Evolutionary conservation across 2,113 vertebrate genomes (phyloP).

Genomic region (Empidonax alnorum): DNA sequence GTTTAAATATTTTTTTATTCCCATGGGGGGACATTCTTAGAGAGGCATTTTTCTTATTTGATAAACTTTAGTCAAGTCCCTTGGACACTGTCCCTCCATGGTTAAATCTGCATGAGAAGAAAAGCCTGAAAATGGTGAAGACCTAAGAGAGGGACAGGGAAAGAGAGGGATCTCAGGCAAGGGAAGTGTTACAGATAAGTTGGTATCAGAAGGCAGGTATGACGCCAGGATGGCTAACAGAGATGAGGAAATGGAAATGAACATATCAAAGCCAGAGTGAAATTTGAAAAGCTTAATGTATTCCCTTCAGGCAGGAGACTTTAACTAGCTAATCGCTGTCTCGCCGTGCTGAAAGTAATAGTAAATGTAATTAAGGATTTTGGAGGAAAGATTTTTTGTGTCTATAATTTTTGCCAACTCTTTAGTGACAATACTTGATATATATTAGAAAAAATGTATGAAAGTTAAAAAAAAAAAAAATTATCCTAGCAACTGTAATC

Average conservation of each 20-base stretch:
- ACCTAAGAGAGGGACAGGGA: background rate
- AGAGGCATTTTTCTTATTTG: background rate
- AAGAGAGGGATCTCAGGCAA: background rate
- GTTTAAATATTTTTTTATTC: background rate
- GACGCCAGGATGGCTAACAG: background rate
- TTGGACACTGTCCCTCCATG: background rate
- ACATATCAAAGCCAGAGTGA: background rate
- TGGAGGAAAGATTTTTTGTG: background rate
- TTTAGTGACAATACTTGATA: background rate
- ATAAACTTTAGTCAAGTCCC: background rate
- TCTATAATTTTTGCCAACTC: background rate
- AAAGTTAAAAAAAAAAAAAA: background rate
- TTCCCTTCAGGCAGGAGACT: background rate
- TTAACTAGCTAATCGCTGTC: background rate
- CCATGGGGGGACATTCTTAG: background rate
- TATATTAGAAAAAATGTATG: background rate
- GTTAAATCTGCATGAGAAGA: background rate
- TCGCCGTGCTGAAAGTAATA: background rate
- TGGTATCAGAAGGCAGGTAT: background rate
- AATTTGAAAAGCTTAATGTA: background rate
- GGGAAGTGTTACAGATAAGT: background rate
- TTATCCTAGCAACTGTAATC: background rate
- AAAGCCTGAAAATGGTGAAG: background rate
- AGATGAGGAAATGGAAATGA: background rate
- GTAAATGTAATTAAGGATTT: background rate